Percentiles rank a stretch among this genome's conserved stretches.
phyloP scores from a whole-genome alignment of 2,113 vertebrate genomes.

The Muscicapa adusta region DNA sequence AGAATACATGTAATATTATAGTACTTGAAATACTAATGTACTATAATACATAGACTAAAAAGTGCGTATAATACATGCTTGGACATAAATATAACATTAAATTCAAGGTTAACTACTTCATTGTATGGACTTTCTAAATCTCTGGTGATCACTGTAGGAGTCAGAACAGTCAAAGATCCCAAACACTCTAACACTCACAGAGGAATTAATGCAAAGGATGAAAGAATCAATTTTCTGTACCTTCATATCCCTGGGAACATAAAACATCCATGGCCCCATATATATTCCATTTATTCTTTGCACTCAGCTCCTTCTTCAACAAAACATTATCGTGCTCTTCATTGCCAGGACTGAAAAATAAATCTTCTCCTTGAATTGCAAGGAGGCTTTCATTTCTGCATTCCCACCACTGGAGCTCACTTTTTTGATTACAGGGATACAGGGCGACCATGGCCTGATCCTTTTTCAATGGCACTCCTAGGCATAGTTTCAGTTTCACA shows the following conservation, averaged over 20 bases:
- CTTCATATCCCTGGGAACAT: constrained; percentile 84
- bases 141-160: neutral
- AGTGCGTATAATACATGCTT: neutral
- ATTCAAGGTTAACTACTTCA: neutral
- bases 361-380: constrained; percentile 74
- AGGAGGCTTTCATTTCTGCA: constrained; percentile 91
- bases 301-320: constrained; percentile 76
- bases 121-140: neutral
- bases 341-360: constrained; percentile 86
- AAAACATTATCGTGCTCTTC: constrained; percentile 80
- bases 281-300: constrained; percentile 84
- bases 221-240: constrained; percentile 60
- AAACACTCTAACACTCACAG: neutral
- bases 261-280: constrained; percentile 75
- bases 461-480: constrained; percentile 71
- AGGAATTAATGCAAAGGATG: neutral
- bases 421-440: constrained; percentile 78
- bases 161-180: neutral
- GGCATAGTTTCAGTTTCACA: constrained; percentile 79
- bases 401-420: constrained; percentile 84
- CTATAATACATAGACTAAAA: neutral
- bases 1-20: neutral
- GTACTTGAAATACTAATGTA: neutral
- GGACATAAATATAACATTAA: neutral
- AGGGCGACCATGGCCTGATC: constrained; percentile 77